These are phyloP conservation scores for Limenitis arthemis DNA, from an alignment of 2,888 invertebrate genomes.

Conservation along the genomic window DNA sequence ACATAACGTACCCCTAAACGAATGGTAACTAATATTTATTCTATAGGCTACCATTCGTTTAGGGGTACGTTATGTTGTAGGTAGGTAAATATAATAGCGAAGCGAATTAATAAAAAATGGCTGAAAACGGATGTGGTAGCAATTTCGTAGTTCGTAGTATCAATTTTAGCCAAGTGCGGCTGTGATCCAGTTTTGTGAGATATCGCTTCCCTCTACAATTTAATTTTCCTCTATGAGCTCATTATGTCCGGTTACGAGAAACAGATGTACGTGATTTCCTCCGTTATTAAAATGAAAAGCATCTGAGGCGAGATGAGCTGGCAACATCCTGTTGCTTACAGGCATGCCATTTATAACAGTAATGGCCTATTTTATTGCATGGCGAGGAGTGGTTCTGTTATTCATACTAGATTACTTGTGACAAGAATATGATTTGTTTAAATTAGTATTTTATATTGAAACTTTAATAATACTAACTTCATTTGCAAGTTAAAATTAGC, in stretches of 20 bases:
- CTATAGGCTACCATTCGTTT: too few species aligned
- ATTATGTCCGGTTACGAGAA: conserved; percentile 32
- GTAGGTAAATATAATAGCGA: too few species aligned
- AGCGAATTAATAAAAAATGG: neutral
- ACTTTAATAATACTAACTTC: too few species aligned
- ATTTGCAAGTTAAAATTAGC: too few species aligned
- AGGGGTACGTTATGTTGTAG: too few species aligned
- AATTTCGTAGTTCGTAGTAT: neutral
- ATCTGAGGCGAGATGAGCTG: conserved; percentile 17
- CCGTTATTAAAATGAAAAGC: conserved; percentile 36
- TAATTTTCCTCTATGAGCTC: conserved; percentile 43
- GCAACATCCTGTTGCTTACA: conserved; percentile 16
- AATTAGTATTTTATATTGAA: too few species aligned
- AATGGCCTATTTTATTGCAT: neutral
- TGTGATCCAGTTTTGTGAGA: conserved; percentile 37
- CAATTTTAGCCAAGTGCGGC: neutral
- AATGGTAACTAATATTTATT: too few species aligned
- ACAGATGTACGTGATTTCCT: conserved; percentile 56
- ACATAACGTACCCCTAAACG: too few species aligned
- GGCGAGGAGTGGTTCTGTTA: too few species aligned
- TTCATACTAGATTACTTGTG: too few species aligned
- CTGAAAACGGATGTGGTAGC: neutral
- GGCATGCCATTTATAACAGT: conserved; percentile 1
- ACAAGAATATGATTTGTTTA: too few species aligned
- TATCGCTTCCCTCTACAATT: conserved; percentile 47